phyloP scores from a whole-genome alignment of 2,113 vertebrate genomes.

The Leucosticte australis region DNA sequence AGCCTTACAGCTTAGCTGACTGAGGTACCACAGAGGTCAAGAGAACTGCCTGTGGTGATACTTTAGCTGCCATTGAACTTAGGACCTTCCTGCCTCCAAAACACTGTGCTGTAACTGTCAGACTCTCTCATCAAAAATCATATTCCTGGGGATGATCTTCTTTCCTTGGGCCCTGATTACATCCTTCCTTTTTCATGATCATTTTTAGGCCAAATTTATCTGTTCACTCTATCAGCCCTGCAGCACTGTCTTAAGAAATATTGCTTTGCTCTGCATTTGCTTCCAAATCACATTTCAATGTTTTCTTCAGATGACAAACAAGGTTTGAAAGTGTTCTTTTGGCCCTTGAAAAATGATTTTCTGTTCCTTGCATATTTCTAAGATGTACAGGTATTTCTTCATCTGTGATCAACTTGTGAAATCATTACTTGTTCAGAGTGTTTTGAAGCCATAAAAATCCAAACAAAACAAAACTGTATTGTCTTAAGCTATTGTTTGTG shows the following conservation, averaged over 20 bases:
- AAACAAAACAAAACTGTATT: background rate
- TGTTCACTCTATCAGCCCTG: background rate
- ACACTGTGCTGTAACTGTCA: slow-evolving; percentile 13
- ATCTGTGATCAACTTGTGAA: slow-evolving; percentile 42
- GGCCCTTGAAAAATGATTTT: slow-evolving; percentile 7
- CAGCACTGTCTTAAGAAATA: slow-evolving; percentile 23
- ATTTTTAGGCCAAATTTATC: slow-evolving; percentile 1
- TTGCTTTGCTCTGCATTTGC: slow-evolving; percentile 10
- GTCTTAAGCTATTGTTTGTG: slow-evolving; percentile 48
- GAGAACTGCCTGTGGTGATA: slow-evolving; percentile 62
- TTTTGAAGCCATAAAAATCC: slow-evolving; percentile 16
- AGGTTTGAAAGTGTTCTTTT: slow-evolving; percentile 46
- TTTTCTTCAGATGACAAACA: slow-evolving; percentile 38
- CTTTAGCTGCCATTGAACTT: slow-evolving; percentile 53
- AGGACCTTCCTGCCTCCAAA: slow-evolving; percentile 50
- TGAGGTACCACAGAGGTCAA: slow-evolving; percentile 67
- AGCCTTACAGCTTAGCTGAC: slow-evolving; percentile 71
- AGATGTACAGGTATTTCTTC: slow-evolving; percentile 17
- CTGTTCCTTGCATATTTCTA: slow-evolving; percentile 16
- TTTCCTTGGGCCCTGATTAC: background rate
- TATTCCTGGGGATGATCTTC: slow-evolving; percentile 17
- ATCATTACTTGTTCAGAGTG: background rate
- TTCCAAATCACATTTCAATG: slow-evolving; percentile 49
- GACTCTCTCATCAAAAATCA: background rate
- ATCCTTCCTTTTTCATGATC: slow-evolving; percentile 6